Base-by-base conservation (phyloP, 92 coral and sea anemone genomes). In the Anthopleura xanthogrammica region DNA sequence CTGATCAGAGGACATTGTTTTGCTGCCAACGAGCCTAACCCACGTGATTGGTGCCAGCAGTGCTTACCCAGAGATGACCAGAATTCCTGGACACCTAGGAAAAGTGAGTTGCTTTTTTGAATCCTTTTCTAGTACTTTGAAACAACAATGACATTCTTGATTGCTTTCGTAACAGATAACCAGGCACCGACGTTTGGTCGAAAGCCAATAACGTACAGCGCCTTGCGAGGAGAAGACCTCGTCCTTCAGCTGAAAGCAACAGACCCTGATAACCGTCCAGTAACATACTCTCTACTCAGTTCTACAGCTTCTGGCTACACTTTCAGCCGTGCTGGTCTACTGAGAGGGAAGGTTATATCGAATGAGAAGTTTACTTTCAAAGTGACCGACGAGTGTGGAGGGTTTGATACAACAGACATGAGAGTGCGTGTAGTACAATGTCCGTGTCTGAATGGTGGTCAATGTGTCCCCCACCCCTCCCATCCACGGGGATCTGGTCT, bases 261-360 rank as follows among this genome's bases (percentile, higher is more conserved):
- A 57, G 94, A 91, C 50, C 94, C 94, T 0, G 94, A 91, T 19
- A 74, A 75, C 17, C 79, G 87, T 41, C 94, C 87, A 16, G 72
- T 88, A 54, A 74, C 36, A 19, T 68, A 84, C 50, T 75, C 89
- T 16, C 50, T 88, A 58, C 20, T 77, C 24, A 72, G 13, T 41
- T 81, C 82, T 75, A 82, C 82, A n/a, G 85, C 90, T 5, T 12
- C 74, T 17, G 52, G 56, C 12, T 79, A 83, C 52, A 82, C 48
- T 20, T 19, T 91, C 8, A 78, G 65, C 16, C 7, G 66, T 17
- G 16, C 41, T 56, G 91, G 89, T 4, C 76, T 77, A 24, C 83
- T 91, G 82, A 72, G 76, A 22, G 85, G 91, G 89, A 78, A 60
- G 24, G 87, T 90, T 14, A 54, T 50, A 29, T 39, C 78, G 10